phyloP scores from a whole-genome alignment of 2,888 invertebrate species.

The Epinotia ramella region DNA sequence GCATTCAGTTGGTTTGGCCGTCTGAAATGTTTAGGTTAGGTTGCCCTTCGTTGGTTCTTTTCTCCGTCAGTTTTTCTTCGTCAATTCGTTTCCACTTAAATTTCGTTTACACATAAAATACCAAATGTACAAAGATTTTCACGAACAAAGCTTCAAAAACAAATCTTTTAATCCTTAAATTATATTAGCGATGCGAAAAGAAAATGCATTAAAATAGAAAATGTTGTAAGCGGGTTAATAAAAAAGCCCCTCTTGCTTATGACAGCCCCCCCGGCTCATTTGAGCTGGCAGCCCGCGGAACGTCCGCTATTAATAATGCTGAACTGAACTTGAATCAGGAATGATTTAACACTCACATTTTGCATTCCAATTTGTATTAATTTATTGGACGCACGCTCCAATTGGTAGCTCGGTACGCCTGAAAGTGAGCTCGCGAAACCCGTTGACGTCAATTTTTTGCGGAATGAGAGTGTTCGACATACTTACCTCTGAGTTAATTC shows the following conservation, averaged over 20 bases:
- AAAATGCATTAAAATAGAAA: conserved; percentile 43
- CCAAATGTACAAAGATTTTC: background rate
- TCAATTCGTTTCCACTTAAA: background rate
- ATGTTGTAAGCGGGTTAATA: conserved; percentile 46
- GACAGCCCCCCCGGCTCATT: conserved; percentile 49
- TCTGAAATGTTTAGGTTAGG: too few relatives aligned
- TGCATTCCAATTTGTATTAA: background rate
- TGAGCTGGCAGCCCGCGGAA: conserved; percentile 24
- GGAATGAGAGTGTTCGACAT: too few relatives aligned
- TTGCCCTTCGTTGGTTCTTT: too few relatives aligned
- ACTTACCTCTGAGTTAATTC: too few relatives aligned
- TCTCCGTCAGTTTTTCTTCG: too few relatives aligned
- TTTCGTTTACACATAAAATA: background rate
- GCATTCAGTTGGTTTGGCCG: too few relatives aligned
- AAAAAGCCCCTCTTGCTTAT: conserved; percentile 50
- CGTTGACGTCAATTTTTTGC: too few relatives aligned
- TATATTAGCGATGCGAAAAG: conserved; percentile 23
- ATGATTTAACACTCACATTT: background rate
- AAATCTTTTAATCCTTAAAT: conserved; percentile 7
- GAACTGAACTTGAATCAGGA: conserved; percentile 28
- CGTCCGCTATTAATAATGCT: conserved; percentile 44
- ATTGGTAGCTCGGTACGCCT: too few relatives aligned
- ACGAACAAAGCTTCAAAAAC: background rate
- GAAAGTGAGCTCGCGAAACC: too few relatives aligned
- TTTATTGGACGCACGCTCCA: background rate